These are phyloP conservation scores for Channa maculata DNA, from an alignment of 2,113 vertebrate genomes.

Conservation along the genomic window DNA sequence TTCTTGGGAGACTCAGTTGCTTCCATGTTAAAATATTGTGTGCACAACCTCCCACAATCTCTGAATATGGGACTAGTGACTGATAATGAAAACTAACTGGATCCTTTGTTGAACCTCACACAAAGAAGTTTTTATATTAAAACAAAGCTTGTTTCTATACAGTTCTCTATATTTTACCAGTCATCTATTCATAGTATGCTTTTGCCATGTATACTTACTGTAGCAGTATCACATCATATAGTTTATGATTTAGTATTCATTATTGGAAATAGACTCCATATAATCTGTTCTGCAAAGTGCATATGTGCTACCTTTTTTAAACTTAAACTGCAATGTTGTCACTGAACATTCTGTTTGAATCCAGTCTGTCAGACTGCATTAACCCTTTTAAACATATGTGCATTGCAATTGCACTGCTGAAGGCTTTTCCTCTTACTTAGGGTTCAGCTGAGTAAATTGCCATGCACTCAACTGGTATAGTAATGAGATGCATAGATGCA, in stretches of 20 bases:
- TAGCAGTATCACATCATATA: not conserved
- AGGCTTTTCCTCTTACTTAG: too few species aligned
- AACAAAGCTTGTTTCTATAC: not conserved
- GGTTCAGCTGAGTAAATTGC: constrained; percentile 12
- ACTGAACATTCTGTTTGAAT: constrained; percentile 7
- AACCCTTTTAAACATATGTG: constrained; percentile 5
- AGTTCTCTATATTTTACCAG: too few species aligned
- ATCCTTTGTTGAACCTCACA: constrained; percentile 18
- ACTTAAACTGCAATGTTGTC: not conserved
- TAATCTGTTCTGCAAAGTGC: not conserved
- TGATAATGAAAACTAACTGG: constrained; percentile 2
- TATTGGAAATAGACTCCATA: not conserved
- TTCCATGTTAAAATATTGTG: not conserved
- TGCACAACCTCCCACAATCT: not conserved
- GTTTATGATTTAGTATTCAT: not conserved
- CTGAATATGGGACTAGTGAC: not conserved
- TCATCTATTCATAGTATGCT: not conserved
- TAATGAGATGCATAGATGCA: not conserved
- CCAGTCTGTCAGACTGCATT: constrained; percentile 20
- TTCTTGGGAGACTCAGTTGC: not conserved
- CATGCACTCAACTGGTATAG: constrained; percentile 4
- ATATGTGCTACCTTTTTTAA: too few species aligned
- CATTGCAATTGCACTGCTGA: constrained; percentile 3
- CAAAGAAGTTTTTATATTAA: constrained; percentile 10
- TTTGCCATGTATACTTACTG: not conserved